phyloP scores from a whole-genome alignment of 2,888 invertebrate genomes.

The Trichogramma evanescens region DNA sequence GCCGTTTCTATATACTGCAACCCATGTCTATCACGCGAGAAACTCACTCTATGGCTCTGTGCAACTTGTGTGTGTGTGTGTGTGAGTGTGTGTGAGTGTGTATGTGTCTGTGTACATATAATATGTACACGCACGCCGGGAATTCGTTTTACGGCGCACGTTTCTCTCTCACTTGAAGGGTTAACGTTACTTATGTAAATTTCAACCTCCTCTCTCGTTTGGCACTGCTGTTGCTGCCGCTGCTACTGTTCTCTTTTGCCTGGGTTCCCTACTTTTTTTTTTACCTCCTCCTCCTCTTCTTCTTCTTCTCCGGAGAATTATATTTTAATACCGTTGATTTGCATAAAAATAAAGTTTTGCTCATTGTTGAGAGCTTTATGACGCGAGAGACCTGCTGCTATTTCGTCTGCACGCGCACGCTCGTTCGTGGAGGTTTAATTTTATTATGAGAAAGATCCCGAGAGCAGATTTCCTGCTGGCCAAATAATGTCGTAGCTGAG shows the following conservation, averaged over 20 bases:
- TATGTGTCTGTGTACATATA: neutral
- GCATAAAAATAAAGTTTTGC: no score
- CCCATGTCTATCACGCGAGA: constrained; percentile 4
- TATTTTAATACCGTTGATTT: no score
- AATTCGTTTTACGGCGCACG: constrained; percentile 4
- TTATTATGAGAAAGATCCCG: neutral
- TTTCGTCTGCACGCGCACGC: no score
- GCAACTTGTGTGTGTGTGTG: neutral
- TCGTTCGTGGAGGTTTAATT: no score
- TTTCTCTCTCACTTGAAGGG: neutral
- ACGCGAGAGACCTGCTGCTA: no score
- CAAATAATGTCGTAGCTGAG: no score
- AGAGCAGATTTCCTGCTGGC: neutral
- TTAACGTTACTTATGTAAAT: constrained; percentile 7
- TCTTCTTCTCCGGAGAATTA: no score
- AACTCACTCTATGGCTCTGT: neutral
- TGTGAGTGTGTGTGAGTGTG: neutral
- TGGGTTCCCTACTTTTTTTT: no score
- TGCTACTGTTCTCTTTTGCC: no score
- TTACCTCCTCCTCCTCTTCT: no score
- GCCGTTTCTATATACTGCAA: neutral
- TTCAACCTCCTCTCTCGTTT: neutral
- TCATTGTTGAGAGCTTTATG: no score
- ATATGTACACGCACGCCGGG: neutral
- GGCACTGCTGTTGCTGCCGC: no score